Percentiles rank a stretch among this genome's conserved stretches.
Conservation (phyloP, 1,140 invertebrate species). For the Rhagoletis zephyria region DNA sequence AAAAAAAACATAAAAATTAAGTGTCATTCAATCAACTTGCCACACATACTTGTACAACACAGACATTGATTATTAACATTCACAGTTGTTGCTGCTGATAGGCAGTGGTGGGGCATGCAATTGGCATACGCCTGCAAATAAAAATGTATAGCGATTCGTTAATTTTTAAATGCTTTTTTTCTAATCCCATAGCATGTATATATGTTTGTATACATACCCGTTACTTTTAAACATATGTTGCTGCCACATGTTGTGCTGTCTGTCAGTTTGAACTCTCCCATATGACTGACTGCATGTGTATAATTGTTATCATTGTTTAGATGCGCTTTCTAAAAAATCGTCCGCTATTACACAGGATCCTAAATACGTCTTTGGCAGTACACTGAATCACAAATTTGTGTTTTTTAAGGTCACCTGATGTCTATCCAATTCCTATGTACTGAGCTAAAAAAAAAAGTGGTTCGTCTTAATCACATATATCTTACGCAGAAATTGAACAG, state of each 20-base stretch:
- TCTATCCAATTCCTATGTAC: no score
- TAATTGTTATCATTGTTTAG: neutral
- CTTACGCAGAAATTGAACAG: no score
- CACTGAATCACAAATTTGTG: no score
- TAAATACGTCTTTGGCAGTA: no score
- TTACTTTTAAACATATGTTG: conserved; percentile 4
- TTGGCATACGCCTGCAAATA: neutral
- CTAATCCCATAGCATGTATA: neutral
- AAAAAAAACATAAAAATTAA: neutral
- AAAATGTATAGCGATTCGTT: neutral
- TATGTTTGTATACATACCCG: neutral
- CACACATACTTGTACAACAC: neutral
- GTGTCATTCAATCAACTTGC: conserved; percentile 35
- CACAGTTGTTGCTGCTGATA: neutral
- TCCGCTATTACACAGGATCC: no score
- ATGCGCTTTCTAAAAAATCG: neutral
- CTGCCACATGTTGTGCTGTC: neutral
- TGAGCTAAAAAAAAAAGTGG: no score
- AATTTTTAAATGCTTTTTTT: no score
- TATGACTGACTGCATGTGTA: neutral
- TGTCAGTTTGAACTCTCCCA: neutral
- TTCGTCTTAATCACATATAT: no score
- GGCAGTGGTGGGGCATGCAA: neutral
- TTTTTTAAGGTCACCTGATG: no score
- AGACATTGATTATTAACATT: conserved; percentile 12